Evolutionary conservation across 2,797 vertebrate genomes (phyloP).

Genomic region (Falco columbarius): DNA sequence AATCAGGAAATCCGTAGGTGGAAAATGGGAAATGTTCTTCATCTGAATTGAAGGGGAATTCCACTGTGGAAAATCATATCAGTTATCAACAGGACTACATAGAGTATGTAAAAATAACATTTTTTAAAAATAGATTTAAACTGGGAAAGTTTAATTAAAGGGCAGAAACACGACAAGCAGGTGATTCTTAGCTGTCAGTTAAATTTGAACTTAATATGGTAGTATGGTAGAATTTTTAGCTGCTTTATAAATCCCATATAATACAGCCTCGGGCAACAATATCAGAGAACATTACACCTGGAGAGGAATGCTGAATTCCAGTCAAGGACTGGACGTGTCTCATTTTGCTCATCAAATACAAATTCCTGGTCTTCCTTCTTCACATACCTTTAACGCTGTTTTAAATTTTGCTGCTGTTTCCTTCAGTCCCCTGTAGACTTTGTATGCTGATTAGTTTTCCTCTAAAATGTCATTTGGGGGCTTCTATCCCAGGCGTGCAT

Average conservation of each 20-base stretch:
- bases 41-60: slow-evolving; percentile 2
- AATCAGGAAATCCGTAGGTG: slow-evolving; percentile 25
- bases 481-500: neutral
- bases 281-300: neutral
- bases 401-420: neutral
- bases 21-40: slow-evolving; percentile 15
- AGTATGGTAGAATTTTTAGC: neutral
- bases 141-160: neutral
- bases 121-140: neutral
- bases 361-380: neutral
- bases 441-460: neutral
- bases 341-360: neutral
- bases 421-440: neutral
- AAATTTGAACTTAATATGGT: neutral
- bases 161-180: neutral
- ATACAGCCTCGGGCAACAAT: neutral
- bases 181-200: neutral
- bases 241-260: neutral
- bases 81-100: neutral
- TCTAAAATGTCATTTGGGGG: neutral
- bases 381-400: neutral
- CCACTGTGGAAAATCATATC: neutral
- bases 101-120: neutral
- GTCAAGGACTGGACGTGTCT: neutral
- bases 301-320: slow-evolving; percentile 5